phyloP scores from a whole-genome alignment of 2,797 vertebrate genomes.

The Peromyscus attwateri region DNA sequence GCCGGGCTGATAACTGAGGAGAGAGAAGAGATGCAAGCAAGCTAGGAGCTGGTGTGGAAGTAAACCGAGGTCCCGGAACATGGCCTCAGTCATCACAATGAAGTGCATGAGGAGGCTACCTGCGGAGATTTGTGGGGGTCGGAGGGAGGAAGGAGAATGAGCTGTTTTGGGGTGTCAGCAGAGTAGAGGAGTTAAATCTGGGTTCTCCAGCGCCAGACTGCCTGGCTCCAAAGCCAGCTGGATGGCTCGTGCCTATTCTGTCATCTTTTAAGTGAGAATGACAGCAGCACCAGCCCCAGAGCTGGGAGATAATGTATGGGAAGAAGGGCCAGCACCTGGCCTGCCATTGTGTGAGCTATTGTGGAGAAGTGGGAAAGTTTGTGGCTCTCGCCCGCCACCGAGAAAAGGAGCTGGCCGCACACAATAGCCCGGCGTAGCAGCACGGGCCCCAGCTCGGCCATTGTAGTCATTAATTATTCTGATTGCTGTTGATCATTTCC shows the following conservation, averaged over 20 bases:
- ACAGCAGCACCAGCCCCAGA: neutral
- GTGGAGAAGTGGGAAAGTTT: constrained; percentile 37
- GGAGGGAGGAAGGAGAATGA: neutral
- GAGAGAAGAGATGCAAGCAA: neutral
- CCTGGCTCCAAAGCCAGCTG: constrained; percentile 41
- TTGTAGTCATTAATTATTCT: constrained; percentile 76
- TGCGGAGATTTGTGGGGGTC: neutral
- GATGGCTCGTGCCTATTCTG: constrained; percentile 22
- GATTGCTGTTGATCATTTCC: constrained; percentile 80
- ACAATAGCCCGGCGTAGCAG: constrained; percentile 4
- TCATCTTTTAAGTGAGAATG: neutral
- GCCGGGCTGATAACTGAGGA: neutral
- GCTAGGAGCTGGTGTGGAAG: neutral
- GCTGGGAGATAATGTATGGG: constrained; percentile 29
- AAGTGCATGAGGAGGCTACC: neutral
- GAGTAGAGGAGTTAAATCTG: neutral
- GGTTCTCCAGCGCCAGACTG: neutral
- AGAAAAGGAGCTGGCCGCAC: constrained; percentile 54
- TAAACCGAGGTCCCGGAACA: neutral
- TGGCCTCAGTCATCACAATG: neutral
- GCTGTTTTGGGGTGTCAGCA: neutral
- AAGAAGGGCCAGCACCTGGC: constrained; percentile 68
- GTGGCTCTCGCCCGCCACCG: constrained; percentile 35
- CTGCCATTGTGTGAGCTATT: constrained; percentile 58
- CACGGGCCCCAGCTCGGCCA: constrained; percentile 28